phyloP scores from a whole-genome alignment of 2,888 invertebrate genomes.

The Lacanobia oleracea region DNA sequence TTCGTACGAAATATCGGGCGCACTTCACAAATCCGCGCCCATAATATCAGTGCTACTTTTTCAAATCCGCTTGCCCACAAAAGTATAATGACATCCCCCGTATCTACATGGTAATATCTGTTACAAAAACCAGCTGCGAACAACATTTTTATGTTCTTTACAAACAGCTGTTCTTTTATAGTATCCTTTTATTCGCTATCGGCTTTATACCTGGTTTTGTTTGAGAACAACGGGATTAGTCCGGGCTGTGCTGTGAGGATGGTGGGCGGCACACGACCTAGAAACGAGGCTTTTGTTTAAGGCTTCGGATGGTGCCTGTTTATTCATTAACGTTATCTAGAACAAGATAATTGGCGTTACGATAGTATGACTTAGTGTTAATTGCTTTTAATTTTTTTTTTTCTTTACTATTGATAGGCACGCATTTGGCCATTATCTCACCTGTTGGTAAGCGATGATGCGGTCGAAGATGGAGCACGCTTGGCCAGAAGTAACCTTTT shows the following conservation, averaged over 20 bases:
- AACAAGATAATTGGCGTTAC: conserved; percentile 5
- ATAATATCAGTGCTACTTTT: background rate
- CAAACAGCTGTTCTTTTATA: conserved; percentile 21
- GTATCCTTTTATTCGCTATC: conserved; percentile 35
- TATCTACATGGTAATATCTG: conserved; percentile 26
- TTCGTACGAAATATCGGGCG: background rate
- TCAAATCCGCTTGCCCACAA: background rate
- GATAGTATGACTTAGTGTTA: background rate
- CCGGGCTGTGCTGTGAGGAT: conserved; percentile 2
- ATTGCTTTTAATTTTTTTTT: background rate
- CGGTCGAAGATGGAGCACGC: too few species aligned
- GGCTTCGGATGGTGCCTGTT: conserved; percentile 26
- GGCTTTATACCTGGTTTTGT: conserved; percentile 45
- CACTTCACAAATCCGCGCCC: background rate
- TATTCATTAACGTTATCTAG: conserved; percentile 36
- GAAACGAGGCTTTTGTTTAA: conserved; percentile 40
- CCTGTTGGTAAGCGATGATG: too few species aligned
- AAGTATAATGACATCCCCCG: background rate
- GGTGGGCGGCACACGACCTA: conserved; percentile 29
- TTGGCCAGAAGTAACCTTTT: too few species aligned
- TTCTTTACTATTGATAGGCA: too few species aligned
- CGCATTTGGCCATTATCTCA: too few species aligned
- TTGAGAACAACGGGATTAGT: conserved; percentile 47
- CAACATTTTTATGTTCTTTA: conserved; percentile 17
- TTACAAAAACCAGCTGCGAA: conserved; percentile 9